Conservation (phyloP, 2,113 vertebrate species). For the Egretta garzetta region DNA sequence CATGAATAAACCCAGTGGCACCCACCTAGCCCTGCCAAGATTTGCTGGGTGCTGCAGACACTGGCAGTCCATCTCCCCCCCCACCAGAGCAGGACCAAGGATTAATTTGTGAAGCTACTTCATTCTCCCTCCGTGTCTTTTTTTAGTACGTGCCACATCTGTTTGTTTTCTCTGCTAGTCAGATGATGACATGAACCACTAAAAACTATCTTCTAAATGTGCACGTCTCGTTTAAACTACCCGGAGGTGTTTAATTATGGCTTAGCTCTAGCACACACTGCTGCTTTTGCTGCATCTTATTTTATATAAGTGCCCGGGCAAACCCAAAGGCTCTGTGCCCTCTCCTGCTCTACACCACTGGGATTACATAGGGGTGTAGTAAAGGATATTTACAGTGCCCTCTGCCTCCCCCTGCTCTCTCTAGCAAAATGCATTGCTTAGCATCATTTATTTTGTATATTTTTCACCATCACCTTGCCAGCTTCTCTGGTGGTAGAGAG, state of each 20-base stretch:
- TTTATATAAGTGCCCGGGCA: neutral
- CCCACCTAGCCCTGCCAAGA: neutral
- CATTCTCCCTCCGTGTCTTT: neutral
- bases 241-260: conserved; percentile 50
- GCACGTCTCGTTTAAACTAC: neutral
- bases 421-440: neutral
- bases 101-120: neutral
- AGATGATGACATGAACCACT: neutral
- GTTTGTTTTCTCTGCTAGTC: conserved; percentile 28
- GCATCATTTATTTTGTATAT: neutral
- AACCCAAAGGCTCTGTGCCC: neutral
- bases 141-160: neutral
- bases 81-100: neutral
- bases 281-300: neutral
- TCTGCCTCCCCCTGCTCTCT: neutral
- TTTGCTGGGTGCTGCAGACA: neutral
- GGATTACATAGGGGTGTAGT: neutral
- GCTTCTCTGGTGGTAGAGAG: neutral
- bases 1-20: neutral
- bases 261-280: neutral
- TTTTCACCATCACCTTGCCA: neutral
- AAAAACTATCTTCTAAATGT: conserved; percentile 1
- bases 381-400: neutral
- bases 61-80: neutral
- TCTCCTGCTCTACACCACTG: neutral